phyloP scores from a whole-genome alignment of 1,140 invertebrate species.

The Brevipalpus yothersi region DNA sequence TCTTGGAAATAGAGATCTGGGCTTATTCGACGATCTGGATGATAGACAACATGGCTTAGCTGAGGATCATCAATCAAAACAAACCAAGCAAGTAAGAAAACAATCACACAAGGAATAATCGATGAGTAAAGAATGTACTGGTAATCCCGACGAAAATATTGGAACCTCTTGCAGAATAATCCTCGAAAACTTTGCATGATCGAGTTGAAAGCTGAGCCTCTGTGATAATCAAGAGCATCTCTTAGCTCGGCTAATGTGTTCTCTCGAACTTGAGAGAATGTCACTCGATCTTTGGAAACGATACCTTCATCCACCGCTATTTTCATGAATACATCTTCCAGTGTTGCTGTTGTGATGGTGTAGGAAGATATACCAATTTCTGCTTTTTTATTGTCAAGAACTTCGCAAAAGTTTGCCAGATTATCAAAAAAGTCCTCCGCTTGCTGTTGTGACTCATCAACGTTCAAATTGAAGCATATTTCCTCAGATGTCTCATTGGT shows the following conservation, averaged over 20 bases:
- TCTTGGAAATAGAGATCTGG: background rate
- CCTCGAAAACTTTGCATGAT: slow-evolving; percentile 4
- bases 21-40: background rate
- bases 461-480: background rate
- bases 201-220: background rate
- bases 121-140: slow-evolving; percentile 9
- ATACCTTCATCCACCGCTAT: background rate
- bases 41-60: background rate
- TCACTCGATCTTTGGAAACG: background rate
- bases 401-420: slow-evolving; percentile 25
- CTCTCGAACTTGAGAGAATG: no score
- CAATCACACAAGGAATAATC: slow-evolving; percentile 5
- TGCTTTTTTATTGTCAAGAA: slow-evolving; percentile 31
- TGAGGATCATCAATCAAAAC: background rate
- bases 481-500: background rate
- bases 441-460: background rate
- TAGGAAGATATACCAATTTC: slow-evolving; percentile 40
- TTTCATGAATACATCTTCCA: slow-evolving; percentile 44
- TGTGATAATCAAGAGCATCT: background rate
- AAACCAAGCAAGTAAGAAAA: background rate
- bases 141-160: slow-evolving; percentile 11
- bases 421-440: background rate
- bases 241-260: background rate
- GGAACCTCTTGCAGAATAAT: slow-evolving; percentile 12
- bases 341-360: slow-evolving; percentile 48